Conservation (phyloP, 2,113 vertebrate species). For the Prietella phreatophila region DNA sequence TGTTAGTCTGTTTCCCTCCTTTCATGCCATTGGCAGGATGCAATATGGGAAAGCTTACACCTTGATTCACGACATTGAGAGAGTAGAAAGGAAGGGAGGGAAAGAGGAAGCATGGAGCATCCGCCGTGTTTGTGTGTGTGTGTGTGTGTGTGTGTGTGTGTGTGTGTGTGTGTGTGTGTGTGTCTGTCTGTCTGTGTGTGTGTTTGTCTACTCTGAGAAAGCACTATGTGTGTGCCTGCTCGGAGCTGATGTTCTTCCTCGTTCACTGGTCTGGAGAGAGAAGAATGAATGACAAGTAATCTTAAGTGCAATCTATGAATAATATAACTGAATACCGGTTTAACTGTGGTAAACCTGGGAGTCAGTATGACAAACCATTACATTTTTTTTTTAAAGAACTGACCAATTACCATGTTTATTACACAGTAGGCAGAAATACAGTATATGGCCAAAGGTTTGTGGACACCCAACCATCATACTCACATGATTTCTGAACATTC, state of each 20-base stretch:
- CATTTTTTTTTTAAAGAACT: background rate
- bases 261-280: slow-evolving; percentile 3
- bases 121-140: slow-evolving; percentile 26
- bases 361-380: background rate
- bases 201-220: slow-evolving; percentile 4
- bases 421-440: background rate
- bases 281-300: background rate
- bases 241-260: slow-evolving; percentile 5
- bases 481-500: background rate
- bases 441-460: background rate
- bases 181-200: too few species aligned
- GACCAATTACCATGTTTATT: background rate
- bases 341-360: background rate
- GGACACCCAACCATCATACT: background rate
- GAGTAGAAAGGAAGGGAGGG: slow-evolving; percentile 47
- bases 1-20: slow-evolving; percentile 33
- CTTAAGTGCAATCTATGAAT: slow-evolving; percentile 5
- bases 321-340: background rate
- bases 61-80: slow-evolving; percentile 42
- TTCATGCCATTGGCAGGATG: slow-evolving; percentile 34
- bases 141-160: slow-evolving; percentile 18
- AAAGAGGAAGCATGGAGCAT: slow-evolving; percentile 42
- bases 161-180: too few species aligned
- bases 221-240: background rate
- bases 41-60: slow-evolving; percentile 46